phyloP scores from a whole-genome alignment of 1,140 invertebrate genomes.

The Drosophila lacertosa region DNA sequence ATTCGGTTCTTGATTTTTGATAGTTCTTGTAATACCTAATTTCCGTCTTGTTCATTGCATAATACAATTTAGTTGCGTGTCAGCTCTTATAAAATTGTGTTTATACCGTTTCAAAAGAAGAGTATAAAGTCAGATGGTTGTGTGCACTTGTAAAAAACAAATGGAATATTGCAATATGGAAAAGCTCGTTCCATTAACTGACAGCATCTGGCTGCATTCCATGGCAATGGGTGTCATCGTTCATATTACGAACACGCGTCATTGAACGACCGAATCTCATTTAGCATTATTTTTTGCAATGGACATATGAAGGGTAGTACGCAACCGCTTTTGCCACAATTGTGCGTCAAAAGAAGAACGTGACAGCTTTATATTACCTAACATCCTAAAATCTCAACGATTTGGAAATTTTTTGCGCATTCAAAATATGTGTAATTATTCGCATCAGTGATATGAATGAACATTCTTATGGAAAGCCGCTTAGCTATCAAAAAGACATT shows the following conservation, averaged over 20 bases:
- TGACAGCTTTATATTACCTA: slow-evolving; percentile 28
- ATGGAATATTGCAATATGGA: slow-evolving; percentile 6
- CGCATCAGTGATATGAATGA: too few species aligned
- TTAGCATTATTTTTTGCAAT: not conserved
- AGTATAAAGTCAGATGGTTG: not conserved
- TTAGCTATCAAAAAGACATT: slow-evolving; percentile 30
- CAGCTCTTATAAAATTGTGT: not conserved
- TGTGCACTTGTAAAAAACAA: slow-evolving; percentile 3
- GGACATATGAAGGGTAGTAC: slow-evolving; percentile 3
- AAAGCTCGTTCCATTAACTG: slow-evolving; percentile 3
- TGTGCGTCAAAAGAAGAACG: not conserved
- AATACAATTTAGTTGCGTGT: not conserved
- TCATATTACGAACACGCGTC: slow-evolving; percentile 64
- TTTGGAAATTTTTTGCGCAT: slow-evolving; percentile 18
- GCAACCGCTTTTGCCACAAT: too few species aligned
- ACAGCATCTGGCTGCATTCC: slow-evolving; percentile 19
- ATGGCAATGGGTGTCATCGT: slow-evolving; percentile 10
- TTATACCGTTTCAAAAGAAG: not conserved
- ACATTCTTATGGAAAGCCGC: slow-evolving; percentile 2
- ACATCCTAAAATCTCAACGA: not conserved
- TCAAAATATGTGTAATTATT: slow-evolving; percentile 21
- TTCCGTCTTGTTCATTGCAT: not conserved
- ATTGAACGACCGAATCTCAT: slow-evolving; percentile 55
- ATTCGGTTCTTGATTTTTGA: too few species aligned
- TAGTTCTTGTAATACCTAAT: too few species aligned